Percentiles rank a stretch among this genome's conserved stretches.
These are phyloP conservation scores for Salvator merianae DNA, from an alignment of 2,113 vertebrate genomes.

Conservation along the genomic window DNA sequence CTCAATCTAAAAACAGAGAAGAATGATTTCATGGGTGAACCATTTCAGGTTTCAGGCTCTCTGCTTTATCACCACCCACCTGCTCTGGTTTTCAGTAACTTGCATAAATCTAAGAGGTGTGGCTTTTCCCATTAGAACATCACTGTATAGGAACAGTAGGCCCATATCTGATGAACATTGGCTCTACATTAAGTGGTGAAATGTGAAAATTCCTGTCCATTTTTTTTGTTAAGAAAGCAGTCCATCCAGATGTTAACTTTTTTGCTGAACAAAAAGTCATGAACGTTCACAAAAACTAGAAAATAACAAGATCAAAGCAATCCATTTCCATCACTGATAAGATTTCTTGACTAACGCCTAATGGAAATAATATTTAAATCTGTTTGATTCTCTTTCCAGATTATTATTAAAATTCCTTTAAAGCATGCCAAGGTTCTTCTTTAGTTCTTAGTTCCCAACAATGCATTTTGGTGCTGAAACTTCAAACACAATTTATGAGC, in stretches of 20 bases:
- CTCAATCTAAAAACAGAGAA: background rate
- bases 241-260: background rate
- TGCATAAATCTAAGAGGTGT: background rate
- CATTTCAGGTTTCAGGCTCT: background rate
- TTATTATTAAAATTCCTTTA: conserved; percentile 30
- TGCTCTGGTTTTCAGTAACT: background rate
- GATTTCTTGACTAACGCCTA: background rate
- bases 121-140: background rate
- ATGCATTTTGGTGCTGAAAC: conserved; percentile 13
- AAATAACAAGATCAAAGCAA: background rate
- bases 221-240: background rate
- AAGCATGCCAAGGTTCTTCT: background rate
- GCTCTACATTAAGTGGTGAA: background rate
- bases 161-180: background rate
- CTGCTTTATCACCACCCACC: background rate
- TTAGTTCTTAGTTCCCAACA: conserved; percentile 29
- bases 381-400: background rate
- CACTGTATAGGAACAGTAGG: background rate
- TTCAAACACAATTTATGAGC: conserved; percentile 32
- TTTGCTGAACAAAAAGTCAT: background rate
- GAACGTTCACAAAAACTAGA: background rate
- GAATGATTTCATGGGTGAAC: background rate
- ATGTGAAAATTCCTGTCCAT: background rate
- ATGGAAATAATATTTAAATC: background rate
- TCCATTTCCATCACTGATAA: background rate